Conservation (phyloP, 2,113 vertebrate genomes). For the Percina caprodes region DNA sequence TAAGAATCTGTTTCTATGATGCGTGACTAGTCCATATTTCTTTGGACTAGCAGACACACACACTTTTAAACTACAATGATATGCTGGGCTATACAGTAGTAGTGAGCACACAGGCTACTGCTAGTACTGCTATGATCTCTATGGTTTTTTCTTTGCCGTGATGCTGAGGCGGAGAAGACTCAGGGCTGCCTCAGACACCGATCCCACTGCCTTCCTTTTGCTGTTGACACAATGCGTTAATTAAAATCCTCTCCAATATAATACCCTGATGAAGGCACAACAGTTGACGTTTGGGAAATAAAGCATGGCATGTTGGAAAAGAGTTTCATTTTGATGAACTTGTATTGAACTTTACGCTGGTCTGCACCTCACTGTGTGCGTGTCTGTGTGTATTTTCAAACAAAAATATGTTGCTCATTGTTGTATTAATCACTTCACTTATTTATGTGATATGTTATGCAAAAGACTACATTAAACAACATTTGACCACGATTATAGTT, state of each 20-base stretch:
- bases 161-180: slow-evolving; percentile 19
- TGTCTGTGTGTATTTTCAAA: background rate
- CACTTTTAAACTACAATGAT: slow-evolving; percentile 16
- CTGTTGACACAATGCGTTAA: background rate
- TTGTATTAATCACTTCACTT: background rate
- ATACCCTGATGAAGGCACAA: background rate
- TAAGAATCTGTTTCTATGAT: slow-evolving; percentile 45
- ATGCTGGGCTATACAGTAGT: slow-evolving; percentile 2
- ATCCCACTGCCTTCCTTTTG: background rate
- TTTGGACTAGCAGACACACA: slow-evolving; percentile 25
- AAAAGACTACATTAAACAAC: background rate
- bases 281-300: background rate
- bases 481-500: background rate
- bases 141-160: slow-evolving; percentile 23
- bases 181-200: background rate
- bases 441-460: background rate
- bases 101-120: slow-evolving; percentile 4
- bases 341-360: background rate
- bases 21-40: slow-evolving; percentile 55
- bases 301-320: background rate
- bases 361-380: background rate
- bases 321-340: background rate
- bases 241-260: background rate
- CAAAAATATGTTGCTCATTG: background rate
- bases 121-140: slow-evolving; percentile 6